These are phyloP conservation scores for Manis javanica DNA, from an alignment of 2,797 vertebrate species.

Conservation along the genomic window DNA sequence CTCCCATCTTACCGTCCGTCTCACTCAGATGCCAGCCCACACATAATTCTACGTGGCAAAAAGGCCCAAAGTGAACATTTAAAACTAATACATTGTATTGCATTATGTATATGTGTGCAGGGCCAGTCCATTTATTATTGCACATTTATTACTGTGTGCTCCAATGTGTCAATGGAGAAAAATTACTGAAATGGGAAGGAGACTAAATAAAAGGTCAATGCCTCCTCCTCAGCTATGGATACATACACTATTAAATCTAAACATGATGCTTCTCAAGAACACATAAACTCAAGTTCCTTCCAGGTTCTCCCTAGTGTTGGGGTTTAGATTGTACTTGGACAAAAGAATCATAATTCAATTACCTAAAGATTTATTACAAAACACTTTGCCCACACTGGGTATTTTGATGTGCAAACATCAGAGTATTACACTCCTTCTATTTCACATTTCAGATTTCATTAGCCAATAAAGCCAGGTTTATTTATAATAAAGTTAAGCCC, in stretches of 20 bases:
- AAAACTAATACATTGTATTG: background rate
- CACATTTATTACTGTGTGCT: background rate
- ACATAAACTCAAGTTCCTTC: slow-evolving; percentile 17
- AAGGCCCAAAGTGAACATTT: background rate
- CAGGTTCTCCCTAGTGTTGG: slow-evolving; percentile 26
- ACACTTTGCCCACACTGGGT: slow-evolving; percentile 83
- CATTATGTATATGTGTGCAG: background rate
- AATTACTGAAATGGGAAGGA: background rate
- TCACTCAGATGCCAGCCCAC: background rate
- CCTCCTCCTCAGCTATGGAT: background rate
- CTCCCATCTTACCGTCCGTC: background rate
- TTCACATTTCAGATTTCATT: slow-evolving; percentile 90
- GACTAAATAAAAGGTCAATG: background rate
- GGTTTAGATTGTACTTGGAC: slow-evolving; percentile 71
- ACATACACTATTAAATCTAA: background rate
- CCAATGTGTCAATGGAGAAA: background rate
- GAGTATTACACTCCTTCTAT: slow-evolving; percentile 79
- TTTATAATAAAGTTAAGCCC: slow-evolving; percentile 99
- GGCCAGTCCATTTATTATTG: background rate
- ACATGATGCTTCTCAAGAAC: slow-evolving; percentile 8
- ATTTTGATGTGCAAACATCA: slow-evolving; percentile 85
- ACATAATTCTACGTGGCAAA: background rate
- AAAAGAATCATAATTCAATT: slow-evolving; percentile 87
- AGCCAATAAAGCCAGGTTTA: slow-evolving; percentile 97
- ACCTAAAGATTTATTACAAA: slow-evolving; percentile 86